phyloP scores from a whole-genome alignment of 2,888 invertebrate species.

The Orthonychiurus folsomi region DNA sequence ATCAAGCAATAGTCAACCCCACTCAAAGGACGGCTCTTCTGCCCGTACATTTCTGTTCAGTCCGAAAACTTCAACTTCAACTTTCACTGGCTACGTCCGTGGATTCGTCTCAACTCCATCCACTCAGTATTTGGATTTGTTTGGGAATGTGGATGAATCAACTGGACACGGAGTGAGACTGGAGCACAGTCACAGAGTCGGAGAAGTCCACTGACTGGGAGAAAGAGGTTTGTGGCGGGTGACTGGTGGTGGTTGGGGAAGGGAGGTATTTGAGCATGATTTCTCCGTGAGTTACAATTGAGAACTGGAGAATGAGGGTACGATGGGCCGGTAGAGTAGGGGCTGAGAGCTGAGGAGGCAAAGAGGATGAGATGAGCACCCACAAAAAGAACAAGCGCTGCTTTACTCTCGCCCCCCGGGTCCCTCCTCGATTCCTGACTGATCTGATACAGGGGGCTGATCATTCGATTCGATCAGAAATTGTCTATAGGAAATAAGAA shows the following conservation, averaged over 20 bases:
- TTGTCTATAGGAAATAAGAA: constrained; percentile 41
- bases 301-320: constrained; percentile 38
- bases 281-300: constrained; percentile 38
- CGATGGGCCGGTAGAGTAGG: background rate
- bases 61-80: background rate
- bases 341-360: too few relatives aligned
- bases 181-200: too few relatives aligned
- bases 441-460: constrained; percentile 36
- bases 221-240: too few relatives aligned
- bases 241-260: background rate
- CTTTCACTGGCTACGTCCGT: too few relatives aligned
- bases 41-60: constrained; percentile 32
- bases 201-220: too few relatives aligned
- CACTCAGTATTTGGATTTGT: too few relatives aligned
- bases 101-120: too few relatives aligned
- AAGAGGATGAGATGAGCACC: constrained; percentile 8
- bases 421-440: constrained; percentile 31
- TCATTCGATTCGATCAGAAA: constrained; percentile 41
- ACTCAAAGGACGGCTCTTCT: constrained; percentile 38
- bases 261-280: constrained; percentile 28
- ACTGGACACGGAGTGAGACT: too few relatives aligned
- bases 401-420: constrained; percentile 24
- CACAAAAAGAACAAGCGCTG: constrained; percentile 2
- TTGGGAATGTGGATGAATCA: too few relatives aligned
- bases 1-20: constrained; percentile 37